phyloP scores from a whole-genome alignment of 37 sponge, comb jelly and placozoan genomes.

The Cladorhizidae sp. region DNA sequence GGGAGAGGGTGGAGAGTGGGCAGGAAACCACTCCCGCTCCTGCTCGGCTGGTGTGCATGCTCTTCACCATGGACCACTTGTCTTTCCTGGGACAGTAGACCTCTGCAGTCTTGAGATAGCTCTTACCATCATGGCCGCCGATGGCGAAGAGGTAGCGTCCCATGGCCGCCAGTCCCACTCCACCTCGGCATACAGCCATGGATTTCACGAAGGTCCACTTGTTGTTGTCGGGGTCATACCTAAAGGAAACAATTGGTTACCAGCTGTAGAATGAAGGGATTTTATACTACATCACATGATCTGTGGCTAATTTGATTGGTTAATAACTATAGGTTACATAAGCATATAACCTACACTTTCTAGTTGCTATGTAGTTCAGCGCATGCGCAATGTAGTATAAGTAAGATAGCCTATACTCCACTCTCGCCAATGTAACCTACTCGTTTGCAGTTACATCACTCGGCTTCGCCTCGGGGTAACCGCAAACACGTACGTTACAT shows the following conservation, averaged over 20 bases:
- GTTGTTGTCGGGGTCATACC: slow-evolving; percentile 85
- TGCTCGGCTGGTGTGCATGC: slow-evolving; percentile 87
- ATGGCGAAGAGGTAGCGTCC: slow-evolving; percentile 91
- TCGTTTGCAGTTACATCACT: too few relatives aligned
- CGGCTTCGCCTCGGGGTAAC: too few relatives aligned
- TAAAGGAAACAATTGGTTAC: slow-evolving; percentile 29
- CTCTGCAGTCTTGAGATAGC: slow-evolving; percentile 85
- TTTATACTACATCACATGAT: too few relatives aligned
- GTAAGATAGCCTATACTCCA: too few relatives aligned
- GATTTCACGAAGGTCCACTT: slow-evolving; percentile 76
- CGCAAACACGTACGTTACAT: too few relatives aligned
- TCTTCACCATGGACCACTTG: slow-evolving; percentile 75
- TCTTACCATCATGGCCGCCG: slow-evolving; percentile 89
- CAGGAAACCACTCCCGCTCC: slow-evolving; percentile 91
- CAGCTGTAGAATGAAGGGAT: too few relatives aligned
- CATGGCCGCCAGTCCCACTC: slow-evolving; percentile 84
- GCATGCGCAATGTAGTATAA: too few relatives aligned
- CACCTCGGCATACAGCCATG: slow-evolving; percentile 89
- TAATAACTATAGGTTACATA: too few relatives aligned
- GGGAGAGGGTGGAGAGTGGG: slow-evolving; percentile 19
- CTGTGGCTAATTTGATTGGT: too few relatives aligned
- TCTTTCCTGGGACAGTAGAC: slow-evolving; percentile 75
- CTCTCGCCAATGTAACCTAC: too few relatives aligned
- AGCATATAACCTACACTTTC: too few relatives aligned
- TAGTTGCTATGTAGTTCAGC: too few relatives aligned